Conservation (phyloP, 1,140 invertebrate species). For the Drosophila oshimai region DNA sequence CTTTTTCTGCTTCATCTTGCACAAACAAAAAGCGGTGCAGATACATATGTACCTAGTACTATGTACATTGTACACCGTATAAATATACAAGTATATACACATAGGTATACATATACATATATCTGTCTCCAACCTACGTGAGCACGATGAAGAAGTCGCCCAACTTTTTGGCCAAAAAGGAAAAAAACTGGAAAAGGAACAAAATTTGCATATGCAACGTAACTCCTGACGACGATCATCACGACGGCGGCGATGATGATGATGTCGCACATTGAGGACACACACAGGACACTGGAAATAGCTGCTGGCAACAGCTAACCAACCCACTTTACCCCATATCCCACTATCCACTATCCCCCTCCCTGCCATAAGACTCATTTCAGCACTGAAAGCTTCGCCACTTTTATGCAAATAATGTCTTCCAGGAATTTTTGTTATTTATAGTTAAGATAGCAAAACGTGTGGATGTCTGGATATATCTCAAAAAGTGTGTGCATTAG, state of each 20-base stretch:
- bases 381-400: conserved; percentile 56
- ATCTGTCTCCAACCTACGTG: conserved; percentile 49
- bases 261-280: conserved; percentile 47
- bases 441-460: conserved; percentile 79
- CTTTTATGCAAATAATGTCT: conserved; percentile 82
- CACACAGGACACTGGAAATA: conserved; percentile 55
- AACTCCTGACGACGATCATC: conserved; percentile 69
- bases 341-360: neutral
- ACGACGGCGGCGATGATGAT: conserved; percentile 33
- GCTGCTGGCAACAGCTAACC: conserved; percentile 43
- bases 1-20: conserved; percentile 75
- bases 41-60: conserved; percentile 14
- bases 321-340: neutral
- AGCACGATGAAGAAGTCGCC: conserved; percentile 52
- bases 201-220: conserved; percentile 75
- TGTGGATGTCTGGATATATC: conserved; percentile 71
- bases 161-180: conserved; percentile 65
- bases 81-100: conserved; percentile 13
- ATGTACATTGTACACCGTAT: conserved; percentile 11
- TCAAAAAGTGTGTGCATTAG: conserved; percentile 66
- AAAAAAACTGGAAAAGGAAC: conserved; percentile 20
- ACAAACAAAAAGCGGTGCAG: conserved; percentile 45
- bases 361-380: neutral
- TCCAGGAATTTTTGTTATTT: conserved; percentile 80
- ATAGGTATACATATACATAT: conserved; percentile 6